These are phyloP conservation scores for Hydrocynus forskahlii DNA, from an alignment of 2,797 vertebrate genomes.

Conservation along the genomic window DNA sequence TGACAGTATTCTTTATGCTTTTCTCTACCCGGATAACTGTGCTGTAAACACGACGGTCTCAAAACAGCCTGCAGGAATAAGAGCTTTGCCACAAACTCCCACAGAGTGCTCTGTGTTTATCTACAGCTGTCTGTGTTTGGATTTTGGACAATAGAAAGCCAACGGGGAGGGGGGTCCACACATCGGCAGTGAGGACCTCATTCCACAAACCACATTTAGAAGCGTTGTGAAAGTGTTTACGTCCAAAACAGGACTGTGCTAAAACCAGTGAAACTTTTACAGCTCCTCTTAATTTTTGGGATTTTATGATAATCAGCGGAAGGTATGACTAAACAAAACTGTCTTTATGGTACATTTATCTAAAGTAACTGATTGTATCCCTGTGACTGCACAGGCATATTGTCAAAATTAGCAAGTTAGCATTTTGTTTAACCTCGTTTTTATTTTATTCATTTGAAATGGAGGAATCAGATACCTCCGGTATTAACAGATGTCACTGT, in stretches of 20 bases:
- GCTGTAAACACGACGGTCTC: conserved; percentile 26
- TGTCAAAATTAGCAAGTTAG: not conserved
- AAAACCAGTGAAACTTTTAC: conserved; percentile 23
- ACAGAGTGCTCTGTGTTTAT: conserved; percentile 74
- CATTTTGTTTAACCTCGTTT: not conserved
- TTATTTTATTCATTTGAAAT: not conserved
- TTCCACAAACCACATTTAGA: conserved; percentile 59
- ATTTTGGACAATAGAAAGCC: conserved; percentile 75
- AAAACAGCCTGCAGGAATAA: conserved; percentile 61
- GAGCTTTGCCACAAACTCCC: conserved; percentile 74
- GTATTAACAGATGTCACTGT: conserved; percentile 12
- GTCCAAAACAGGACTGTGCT: conserved; percentile 19
- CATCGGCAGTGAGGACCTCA: conserved; percentile 61
- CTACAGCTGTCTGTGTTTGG: conserved; percentile 80
- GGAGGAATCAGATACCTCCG: not conserved
- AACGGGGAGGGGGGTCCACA: conserved; percentile 69
- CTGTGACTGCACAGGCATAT: not conserved
- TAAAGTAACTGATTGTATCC: not conserved
- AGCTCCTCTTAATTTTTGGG: not conserved
- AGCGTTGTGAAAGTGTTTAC: conserved; percentile 2
- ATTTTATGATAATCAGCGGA: conserved; percentile 4
- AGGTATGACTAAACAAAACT: conserved; percentile 30
- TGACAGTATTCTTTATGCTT: conserved; percentile 31
- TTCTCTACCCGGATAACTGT: conserved; percentile 39
- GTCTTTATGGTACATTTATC: not conserved